Base-by-base conservation (phyloP, 1,140 invertebrate species). In the Wiebesia pumilae region DNA sequence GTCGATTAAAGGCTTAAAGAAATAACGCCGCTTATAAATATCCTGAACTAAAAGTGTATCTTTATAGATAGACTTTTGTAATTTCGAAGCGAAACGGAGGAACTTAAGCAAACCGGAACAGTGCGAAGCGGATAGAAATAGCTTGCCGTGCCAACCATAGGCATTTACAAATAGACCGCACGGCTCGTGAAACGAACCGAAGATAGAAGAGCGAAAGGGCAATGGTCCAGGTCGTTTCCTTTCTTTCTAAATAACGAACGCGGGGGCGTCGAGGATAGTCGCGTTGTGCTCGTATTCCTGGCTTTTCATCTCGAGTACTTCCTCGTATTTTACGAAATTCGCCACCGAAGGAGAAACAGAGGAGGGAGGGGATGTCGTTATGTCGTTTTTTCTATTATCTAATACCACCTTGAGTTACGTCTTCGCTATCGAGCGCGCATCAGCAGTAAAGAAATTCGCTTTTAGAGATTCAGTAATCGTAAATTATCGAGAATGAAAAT, bases 111-210 rank as follows among this genome's bases (percentile, higher is more conserved):
- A 43, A 43, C 19, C 71, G 71, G 40, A 75, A 75, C 38, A n/a
- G 40, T 62, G 58, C 27, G 24, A 24, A 62, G 27, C 24, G 71
- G 33, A 19, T 71, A 71, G 69, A 71, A 75, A 75, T 43, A 75
- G 38, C 38, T 43, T 38, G 27, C 3, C 24, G 3, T 24, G 38
- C 24, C 38, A 43, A 75, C 38, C 71, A 38, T 38, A 43, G 71
- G n/a, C 38, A 75, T 75, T 75, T 75, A 75, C 71, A 75, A 75
- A 75, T 75, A 75, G 71, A 75, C 12, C 24, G 71, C 40, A n/a
- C 38, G 24, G 24, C 24, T n/a, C 71, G 40, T 38, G 40, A 40
- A 27, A 75, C 21, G 35, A 43, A n/a, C 38, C 38, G 35, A 43
- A n/a, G 71, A 43, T 75, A 33, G 69, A 75, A 43, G 38, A 75